phyloP scores from a whole-genome alignment of 1,140 invertebrate genomes.

The Adoxophyes honmai region DNA sequence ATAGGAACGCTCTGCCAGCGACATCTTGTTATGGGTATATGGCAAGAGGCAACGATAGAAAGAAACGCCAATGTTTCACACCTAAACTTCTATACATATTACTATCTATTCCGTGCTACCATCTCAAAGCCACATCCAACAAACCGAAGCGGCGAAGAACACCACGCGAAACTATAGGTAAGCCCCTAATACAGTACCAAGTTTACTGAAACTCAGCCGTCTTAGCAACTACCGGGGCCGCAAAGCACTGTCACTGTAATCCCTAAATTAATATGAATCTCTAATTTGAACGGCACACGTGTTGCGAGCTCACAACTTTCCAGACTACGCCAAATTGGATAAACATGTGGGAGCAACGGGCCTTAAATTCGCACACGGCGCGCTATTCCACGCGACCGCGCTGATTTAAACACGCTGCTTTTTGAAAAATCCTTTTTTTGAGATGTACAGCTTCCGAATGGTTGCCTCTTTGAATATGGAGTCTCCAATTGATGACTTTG shows the following conservation, averaged over 20 bases:
- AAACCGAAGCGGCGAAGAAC: not conserved
- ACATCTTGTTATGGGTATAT: too few relatives aligned
- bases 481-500: too few relatives aligned
- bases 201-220: constrained; percentile 33
- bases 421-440: too few relatives aligned
- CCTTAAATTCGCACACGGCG: constrained; percentile 8
- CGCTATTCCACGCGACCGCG: not conserved
- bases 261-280: constrained; percentile 74
- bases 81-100: too few relatives aligned
- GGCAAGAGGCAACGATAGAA: too few relatives aligned
- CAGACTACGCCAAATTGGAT: constrained; percentile 75
- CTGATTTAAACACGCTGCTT: not conserved
- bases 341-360: constrained; percentile 63
- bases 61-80: too few relatives aligned
- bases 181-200: constrained; percentile 18
- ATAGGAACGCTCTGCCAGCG: too few relatives aligned
- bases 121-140: too few relatives aligned
- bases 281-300: constrained; percentile 71
- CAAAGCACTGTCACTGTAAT: constrained; percentile 50
- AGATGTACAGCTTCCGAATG: too few relatives aligned
- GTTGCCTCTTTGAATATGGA: too few relatives aligned
- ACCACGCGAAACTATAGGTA: constrained; percentile 40
- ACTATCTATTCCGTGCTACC: too few relatives aligned
- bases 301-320: constrained; percentile 70
- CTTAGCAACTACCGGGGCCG: constrained; percentile 28